A percentile compares a stretch with the other conserved stretches of the same genome.
These are phyloP conservation scores for Zaprionus lachaisei DNA, from an alignment of 1,140 invertebrate genomes.

Conservation along the genomic window DNA sequence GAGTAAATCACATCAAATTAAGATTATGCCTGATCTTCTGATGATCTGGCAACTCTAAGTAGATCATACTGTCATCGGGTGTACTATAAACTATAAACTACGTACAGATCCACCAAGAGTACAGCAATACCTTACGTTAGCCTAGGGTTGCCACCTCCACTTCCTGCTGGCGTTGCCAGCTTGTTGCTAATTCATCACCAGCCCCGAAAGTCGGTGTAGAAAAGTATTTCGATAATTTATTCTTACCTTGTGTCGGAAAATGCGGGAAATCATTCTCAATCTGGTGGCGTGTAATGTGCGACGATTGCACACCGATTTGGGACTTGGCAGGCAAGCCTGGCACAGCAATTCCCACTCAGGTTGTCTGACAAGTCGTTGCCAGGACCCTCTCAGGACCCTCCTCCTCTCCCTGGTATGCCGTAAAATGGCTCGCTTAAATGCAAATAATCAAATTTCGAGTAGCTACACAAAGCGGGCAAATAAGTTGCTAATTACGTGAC, in stretches of 20 bases:
- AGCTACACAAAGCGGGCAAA: conserved; percentile 40
- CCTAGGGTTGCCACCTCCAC: not conserved
- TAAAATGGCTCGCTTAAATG: conserved; percentile 38
- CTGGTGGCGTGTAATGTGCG: conserved; percentile 23
- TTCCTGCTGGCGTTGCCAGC: not conserved
- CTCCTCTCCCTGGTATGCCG: not conserved
- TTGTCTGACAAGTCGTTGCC: conserved; percentile 22
- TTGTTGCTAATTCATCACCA: conserved; percentile 4
- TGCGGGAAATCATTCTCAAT: not conserved
- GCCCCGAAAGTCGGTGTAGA: not conserved
- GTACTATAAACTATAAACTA: too few species aligned
- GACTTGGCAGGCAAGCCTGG: not conserved
- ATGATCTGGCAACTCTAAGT: too few species aligned
- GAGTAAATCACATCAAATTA: too few species aligned
- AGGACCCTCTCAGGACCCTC: not conserved
- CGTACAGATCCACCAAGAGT: too few species aligned
- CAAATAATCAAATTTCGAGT: conserved; percentile 49
- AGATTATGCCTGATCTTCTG: too few species aligned
- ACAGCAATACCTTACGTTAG: too few species aligned
- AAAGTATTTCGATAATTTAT: conserved; percentile 28
- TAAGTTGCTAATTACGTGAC: conserved; percentile 78
- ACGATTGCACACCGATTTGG: conserved; percentile 31
- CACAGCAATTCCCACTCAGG: conserved; percentile 22
- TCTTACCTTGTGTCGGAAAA: conserved; percentile 14
- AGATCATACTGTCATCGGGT: not conserved